Evolutionary conservation across 1,140 invertebrate genomes (phyloP).

Genomic region (Formica exsecta): DNA sequence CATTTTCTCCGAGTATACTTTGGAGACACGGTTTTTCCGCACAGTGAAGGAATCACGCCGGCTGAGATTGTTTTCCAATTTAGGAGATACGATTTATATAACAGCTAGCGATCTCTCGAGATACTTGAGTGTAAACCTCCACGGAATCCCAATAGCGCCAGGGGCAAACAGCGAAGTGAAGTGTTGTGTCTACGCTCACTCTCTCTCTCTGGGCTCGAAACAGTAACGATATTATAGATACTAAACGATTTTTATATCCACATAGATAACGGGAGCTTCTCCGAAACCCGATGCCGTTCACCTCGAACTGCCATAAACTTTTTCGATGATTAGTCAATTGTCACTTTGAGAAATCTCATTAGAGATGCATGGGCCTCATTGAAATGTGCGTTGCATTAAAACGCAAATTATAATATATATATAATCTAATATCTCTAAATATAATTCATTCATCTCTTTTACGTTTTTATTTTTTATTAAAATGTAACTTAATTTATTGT

Average conservation of each 20-base stretch:
- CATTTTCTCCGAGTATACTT: slow-evolving; percentile 44
- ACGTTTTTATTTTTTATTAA: neutral
- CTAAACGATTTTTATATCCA: slow-evolving; percentile 54
- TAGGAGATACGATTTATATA: slow-evolving; percentile 70
- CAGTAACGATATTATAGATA: slow-evolving; percentile 58
- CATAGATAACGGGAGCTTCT: neutral
- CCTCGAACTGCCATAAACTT: neutral
- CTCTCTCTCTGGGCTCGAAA: neutral
- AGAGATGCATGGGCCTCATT: neutral
- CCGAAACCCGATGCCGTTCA: neutral
- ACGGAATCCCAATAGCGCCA: slow-evolving; percentile 63
- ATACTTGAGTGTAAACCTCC: slow-evolving; percentile 40
- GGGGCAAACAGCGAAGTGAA: slow-evolving; percentile 45
- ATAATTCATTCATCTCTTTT: neutral
- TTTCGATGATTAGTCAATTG: slow-evolving; percentile 4
- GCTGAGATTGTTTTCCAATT: slow-evolving; percentile 71
- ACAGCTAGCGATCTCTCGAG: slow-evolving; percentile 34
- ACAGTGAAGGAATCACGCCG: slow-evolving; percentile 46
- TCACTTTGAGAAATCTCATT: neutral
- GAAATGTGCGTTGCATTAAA: neutral
- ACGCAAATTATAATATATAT: neutral
- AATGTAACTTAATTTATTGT: slow-evolving; percentile 11
- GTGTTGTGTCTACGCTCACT: slow-evolving; percentile 35
- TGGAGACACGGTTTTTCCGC: slow-evolving; percentile 22
- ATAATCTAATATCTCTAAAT: neutral